Base-by-base conservation (phyloP, 2,888 invertebrate species). In the Drosophila kokeensis region DNA sequence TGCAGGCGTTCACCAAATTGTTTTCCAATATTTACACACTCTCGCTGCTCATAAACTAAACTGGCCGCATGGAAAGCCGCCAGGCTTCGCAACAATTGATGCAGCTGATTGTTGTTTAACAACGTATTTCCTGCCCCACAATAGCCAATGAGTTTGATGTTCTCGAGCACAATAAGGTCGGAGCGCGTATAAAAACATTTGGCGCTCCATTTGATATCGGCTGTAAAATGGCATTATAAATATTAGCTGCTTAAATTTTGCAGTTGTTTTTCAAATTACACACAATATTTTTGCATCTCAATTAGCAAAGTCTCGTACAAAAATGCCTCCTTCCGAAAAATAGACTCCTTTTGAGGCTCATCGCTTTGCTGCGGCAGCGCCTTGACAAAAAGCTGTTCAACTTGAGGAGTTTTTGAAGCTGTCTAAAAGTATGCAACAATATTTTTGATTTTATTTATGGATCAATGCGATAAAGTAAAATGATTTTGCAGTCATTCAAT, bases 1-100 rank as follows among this genome's bases (percentile, higher is more conserved):
- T 75, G 67, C 4, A 92, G 58, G 1, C 66, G 60, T 4, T 79
- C 76, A 1, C 71, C 67, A 67, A 72, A 90, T 4, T 40, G 18
- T 2, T 65, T 36, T 0, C 78, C 88, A 36, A 92, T 92, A 63
- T 76, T 78, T 1, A 54, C 29, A 1, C 59, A 11, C 0, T 63
- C 77, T 7, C 82, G 72, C 38, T 92, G 83, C 78, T 94, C 94
- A 55, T 91, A 93, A 18, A 92, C 81, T 21, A 94, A 81, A 32
- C 93, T 90, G 7, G 92, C 82, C 0, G 93, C 92, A 89, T 94
- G 94, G 72, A 93, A 90, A 1, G 85, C 86, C 2, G 93, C 93
- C 65, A 94, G 30, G 1, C 89, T 79, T 30, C 90, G 84, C 36
- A 94, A 70, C 58, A 92, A 80, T 40, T 83, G 73, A 42, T 90